These are phyloP conservation scores for Oreochromis aureus DNA, from an alignment of 2,113 vertebrate species.

Conservation along the genomic window DNA sequence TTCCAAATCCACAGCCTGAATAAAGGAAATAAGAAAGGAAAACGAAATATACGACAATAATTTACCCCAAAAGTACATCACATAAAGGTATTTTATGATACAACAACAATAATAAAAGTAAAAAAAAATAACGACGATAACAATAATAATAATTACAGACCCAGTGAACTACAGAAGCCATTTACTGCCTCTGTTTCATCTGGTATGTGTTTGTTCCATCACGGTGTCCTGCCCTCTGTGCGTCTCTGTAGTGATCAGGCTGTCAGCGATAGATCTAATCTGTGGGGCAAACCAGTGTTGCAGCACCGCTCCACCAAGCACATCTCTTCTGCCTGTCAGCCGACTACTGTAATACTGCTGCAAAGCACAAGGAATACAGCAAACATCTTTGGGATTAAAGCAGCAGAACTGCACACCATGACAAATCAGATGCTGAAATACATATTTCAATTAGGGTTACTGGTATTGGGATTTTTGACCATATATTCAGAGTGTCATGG, in stretches of 20 bases:
- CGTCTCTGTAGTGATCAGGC: conserved; percentile 10
- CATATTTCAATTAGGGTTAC: background rate
- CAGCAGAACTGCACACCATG: background rate
- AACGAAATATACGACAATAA: background rate
- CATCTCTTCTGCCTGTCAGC: conserved; percentile 24
- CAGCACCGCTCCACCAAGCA: conserved; percentile 29
- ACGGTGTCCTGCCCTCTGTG: background rate
- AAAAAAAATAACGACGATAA: background rate
- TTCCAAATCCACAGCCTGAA: background rate
- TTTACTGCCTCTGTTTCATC: background rate
- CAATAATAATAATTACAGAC: background rate
- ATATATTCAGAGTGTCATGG: rapidly evolving
- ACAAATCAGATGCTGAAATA: background rate
- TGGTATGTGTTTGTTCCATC: background rate
- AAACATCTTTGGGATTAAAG: conserved; percentile 2
- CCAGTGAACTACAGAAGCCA: background rate
- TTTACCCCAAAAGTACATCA: background rate
- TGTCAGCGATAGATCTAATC: conserved; percentile 50
- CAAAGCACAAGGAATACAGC: background rate
- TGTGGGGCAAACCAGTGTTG: conserved; percentile 11
- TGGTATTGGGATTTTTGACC: background rate
- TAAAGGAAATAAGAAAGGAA: background rate
- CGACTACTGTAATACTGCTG: background rate
- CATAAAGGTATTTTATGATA: background rate
- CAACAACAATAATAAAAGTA: background rate